Conservation (phyloP, 2,113 vertebrate species). For the Pygoscelis adeliae region DNA sequence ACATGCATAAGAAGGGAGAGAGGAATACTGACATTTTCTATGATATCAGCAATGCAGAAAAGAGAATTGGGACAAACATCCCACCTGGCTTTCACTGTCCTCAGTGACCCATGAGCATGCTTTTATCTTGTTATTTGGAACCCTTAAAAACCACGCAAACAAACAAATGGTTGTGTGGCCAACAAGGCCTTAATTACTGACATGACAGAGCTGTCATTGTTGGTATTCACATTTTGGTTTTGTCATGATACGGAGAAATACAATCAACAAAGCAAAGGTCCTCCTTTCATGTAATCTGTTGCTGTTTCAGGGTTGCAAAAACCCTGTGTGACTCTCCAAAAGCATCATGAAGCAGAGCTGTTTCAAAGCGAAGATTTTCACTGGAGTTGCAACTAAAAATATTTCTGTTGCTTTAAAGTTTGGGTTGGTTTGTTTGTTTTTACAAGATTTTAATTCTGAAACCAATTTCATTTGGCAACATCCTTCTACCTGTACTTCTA, state of each 20-base stretch:
- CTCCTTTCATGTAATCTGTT: background rate
- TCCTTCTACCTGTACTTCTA: background rate
- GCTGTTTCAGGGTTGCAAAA: background rate
- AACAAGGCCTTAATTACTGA: background rate
- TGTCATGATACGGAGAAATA: background rate
- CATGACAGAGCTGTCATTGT: background rate
- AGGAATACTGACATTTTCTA: background rate
- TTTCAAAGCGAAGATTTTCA: background rate
- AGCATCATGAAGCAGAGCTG: background rate
- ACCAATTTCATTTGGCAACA: background rate
- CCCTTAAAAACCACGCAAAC: background rate
- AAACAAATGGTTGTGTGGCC: background rate
- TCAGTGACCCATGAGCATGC: fast-evolving
- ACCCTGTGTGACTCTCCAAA: background rate
- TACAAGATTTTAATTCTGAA: background rate
- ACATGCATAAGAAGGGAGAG: background rate
- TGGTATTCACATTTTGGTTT: background rate
- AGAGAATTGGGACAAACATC: background rate
- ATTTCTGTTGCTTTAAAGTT: background rate
- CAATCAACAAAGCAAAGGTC: background rate
- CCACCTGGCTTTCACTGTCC: background rate
- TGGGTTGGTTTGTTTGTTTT: background rate
- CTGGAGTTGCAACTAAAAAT: background rate
- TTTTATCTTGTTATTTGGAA: background rate
- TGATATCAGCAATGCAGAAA: background rate